Evolutionary conservation across 2,113 vertebrate genomes (phyloP).

Genomic region (human (Homo sapiens)): DNA sequence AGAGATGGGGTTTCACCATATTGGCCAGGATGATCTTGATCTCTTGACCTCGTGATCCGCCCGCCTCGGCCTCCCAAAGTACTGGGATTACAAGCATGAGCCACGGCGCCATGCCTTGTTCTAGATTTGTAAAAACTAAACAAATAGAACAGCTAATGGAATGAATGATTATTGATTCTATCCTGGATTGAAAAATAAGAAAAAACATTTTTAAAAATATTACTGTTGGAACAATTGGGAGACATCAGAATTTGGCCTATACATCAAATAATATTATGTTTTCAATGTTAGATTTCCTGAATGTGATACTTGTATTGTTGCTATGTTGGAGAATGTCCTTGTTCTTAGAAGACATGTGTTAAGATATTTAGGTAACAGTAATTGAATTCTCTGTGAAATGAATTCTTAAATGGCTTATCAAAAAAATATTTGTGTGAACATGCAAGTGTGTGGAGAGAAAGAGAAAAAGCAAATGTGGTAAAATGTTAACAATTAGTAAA

Average conservation of each 20-base stretch:
- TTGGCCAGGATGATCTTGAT: no score
- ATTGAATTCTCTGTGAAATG: constrained; percentile 27
- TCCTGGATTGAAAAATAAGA: not conserved
- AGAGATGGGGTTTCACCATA: no score
- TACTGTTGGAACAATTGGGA: not conserved
- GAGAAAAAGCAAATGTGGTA: not conserved
- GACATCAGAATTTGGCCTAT: not conserved
- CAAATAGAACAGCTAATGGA: not conserved
- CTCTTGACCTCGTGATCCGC: no score
- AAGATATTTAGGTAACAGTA: not conserved
- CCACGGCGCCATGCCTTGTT: not conserved
- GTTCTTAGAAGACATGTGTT: not conserved
- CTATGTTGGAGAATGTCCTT: not conserved
- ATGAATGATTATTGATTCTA: not conserved
- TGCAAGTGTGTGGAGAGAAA: not conserved
- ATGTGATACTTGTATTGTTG: not conserved
- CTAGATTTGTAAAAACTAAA: not conserved
- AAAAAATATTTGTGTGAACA: not conserved
- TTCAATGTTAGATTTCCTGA: not conserved
- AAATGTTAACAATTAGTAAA: not conserved
- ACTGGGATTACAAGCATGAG: no score
- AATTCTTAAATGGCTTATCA: not conserved
- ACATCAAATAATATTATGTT: not conserved
- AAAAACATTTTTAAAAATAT: not conserved
- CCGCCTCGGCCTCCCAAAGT: no score